Evolutionary conservation across 1,140 invertebrate species (phyloP).

Genomic region (Idris sp.): DNA sequence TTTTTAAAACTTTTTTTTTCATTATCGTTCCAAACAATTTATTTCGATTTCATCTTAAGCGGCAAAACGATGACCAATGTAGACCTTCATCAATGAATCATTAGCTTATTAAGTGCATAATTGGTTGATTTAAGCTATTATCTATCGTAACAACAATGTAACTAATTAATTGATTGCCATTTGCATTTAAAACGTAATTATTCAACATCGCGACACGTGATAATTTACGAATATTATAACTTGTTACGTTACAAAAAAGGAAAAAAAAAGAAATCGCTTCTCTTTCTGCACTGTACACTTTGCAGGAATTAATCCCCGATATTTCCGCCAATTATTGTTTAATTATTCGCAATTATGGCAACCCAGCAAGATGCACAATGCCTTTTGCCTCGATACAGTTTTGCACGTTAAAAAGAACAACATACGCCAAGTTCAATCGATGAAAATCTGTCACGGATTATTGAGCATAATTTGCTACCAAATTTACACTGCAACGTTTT

Average conservation of each 20-base stretch:
- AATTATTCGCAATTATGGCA: conserved; percentile 45
- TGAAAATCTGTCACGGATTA: conserved; percentile 12
- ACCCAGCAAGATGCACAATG: conserved; percentile 3
- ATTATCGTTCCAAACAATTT: conserved; percentile 12
- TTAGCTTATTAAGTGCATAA: conserved; percentile 60
- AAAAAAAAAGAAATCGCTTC: no score
- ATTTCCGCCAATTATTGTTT: conserved; percentile 40
- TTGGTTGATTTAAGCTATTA: conserved; percentile 70
- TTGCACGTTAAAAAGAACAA: conserved; percentile 11
- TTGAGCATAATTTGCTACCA: background rate
- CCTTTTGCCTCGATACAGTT: conserved; percentile 10
- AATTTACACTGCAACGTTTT: no score
- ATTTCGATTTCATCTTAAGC: conserved; percentile 39
- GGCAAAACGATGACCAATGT: conserved; percentile 22
- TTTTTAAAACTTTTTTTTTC: conserved; percentile 6
- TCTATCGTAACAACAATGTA: conserved; percentile 66
- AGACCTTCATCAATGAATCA: conserved; percentile 50
- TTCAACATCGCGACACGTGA: conserved; percentile 34
- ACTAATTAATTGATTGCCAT: conserved; percentile 74
- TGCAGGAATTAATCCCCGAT: conserved; percentile 22
- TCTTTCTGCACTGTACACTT: conserved; percentile 13
- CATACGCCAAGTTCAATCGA: background rate
- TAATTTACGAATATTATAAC: conserved; percentile 35
- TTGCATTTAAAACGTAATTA: conserved; percentile 71
- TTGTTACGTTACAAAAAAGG: conserved; percentile 23